These are phyloP conservation scores for Dynastes grantii DNA, from an alignment of 2,888 invertebrate genomes.

Conservation along the genomic window DNA sequence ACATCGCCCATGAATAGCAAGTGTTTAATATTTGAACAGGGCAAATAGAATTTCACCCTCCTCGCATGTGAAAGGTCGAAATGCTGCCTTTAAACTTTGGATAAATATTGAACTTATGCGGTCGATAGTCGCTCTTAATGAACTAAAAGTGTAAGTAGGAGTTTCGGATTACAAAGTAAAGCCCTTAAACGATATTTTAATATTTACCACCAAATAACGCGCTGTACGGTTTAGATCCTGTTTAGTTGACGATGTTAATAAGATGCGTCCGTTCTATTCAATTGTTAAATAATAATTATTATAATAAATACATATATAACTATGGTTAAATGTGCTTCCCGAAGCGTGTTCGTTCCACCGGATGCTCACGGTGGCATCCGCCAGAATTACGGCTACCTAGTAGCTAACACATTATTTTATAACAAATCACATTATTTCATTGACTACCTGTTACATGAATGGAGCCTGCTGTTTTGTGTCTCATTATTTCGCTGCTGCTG, in stretches of 20 bases:
- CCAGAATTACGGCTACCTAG: slow-evolving; percentile 54
- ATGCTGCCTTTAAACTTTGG: slow-evolving; percentile 55
- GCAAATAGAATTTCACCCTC: slow-evolving; percentile 64
- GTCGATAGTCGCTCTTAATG: slow-evolving; percentile 52
- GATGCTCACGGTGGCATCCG: slow-evolving; percentile 59
- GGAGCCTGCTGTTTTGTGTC: slow-evolving; percentile 54
- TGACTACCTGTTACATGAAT: slow-evolving; percentile 59
- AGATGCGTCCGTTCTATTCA: background rate
- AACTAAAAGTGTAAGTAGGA: slow-evolving; percentile 37
- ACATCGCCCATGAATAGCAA: slow-evolving; percentile 43
- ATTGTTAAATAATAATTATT: slow-evolving; percentile 34
- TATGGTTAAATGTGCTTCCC: slow-evolving; percentile 56
- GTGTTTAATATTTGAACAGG: slow-evolving; percentile 65
- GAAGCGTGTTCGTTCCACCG: slow-evolving; percentile 61
- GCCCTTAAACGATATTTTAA: slow-evolving; percentile 36
- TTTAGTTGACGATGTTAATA: background rate
- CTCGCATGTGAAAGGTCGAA: slow-evolving; percentile 55
- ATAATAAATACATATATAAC: slow-evolving; percentile 39
- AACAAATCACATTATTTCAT: slow-evolving; percentile 60
- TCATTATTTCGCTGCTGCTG: slow-evolving; percentile 49
- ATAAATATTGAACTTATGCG: slow-evolving; percentile 55
- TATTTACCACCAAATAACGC: slow-evolving; percentile 15
- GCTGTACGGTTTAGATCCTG: too few relatives aligned
- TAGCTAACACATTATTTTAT: slow-evolving; percentile 56
- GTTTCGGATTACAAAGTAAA: slow-evolving; percentile 41